These are phyloP conservation scores for Pardosa pseudoannulata DNA, from an alignment of 2,888 invertebrate genomes.

Conservation along the genomic window DNA sequence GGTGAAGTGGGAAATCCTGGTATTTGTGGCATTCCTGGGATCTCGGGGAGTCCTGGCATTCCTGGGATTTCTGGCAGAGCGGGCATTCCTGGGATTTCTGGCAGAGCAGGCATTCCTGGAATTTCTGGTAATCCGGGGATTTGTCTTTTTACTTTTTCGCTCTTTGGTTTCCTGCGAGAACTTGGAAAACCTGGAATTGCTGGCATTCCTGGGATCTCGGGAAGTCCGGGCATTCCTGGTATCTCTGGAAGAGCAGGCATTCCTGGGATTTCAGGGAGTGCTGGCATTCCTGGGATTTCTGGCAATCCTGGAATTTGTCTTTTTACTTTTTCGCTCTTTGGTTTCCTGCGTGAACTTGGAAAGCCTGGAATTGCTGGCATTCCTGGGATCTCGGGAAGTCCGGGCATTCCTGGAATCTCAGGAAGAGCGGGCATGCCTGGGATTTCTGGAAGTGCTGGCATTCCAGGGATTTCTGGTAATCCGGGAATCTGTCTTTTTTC, in stretches of 20 bases:
- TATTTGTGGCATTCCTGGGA: slow-evolving; percentile 35
- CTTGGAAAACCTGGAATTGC: not conserved
- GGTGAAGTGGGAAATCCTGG: slow-evolving; percentile 32
- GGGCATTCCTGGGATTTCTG: slow-evolving; percentile 43
- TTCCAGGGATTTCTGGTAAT: slow-evolving; percentile 33
- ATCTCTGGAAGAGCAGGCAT: slow-evolving; percentile 42
- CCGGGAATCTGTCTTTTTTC: not conserved
- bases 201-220: slow-evolving; percentile 34
- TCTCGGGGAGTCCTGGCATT: slow-evolving; percentile 32
- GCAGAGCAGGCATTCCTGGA: slow-evolving; percentile 29
- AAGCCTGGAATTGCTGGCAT: slow-evolving; percentile 36
- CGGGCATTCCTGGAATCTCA: slow-evolving; percentile 39
- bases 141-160: too few species aligned
- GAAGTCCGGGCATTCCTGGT: slow-evolving; percentile 37
- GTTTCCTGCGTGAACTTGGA: slow-evolving; percentile 22
- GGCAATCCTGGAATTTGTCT: slow-evolving; percentile 9
- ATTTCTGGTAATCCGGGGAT: slow-evolving; percentile 22
- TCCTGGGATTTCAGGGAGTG: slow-evolving; percentile 34
- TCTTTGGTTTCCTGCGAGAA: not conserved
- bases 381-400: slow-evolving; percentile 44
- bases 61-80: slow-evolving; percentile 36
- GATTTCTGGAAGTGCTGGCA: slow-evolving; percentile 29
- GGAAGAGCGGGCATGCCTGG: slow-evolving; percentile 35
- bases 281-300: slow-evolving; percentile 41
- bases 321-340: not conserved